Evolutionary conservation across 2,888 invertebrate species (phyloP).

Genomic region (Argynnis bischoffii): DNA sequence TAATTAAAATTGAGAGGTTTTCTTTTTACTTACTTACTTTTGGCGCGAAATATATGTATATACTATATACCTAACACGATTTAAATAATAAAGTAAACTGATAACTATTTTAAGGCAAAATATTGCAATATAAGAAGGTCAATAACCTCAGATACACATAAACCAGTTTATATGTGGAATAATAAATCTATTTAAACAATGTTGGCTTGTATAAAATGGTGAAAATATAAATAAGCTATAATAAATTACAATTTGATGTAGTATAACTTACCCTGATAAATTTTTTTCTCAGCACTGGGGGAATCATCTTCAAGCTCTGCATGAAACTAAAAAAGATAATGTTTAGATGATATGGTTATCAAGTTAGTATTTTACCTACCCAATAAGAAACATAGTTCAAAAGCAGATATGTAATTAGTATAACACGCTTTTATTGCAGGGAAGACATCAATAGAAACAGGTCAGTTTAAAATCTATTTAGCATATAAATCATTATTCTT

Average conservation of each 20-base stretch:
- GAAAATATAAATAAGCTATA: constrained; percentile 1
- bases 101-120: constrained; percentile 15
- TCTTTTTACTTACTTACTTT: no score
- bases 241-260: not conserved
- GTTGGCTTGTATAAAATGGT: not conserved
- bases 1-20: no score
- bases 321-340: constrained; percentile 82
- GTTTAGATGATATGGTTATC: not conserved
- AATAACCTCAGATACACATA: constrained; percentile 14
- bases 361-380: not conserved
- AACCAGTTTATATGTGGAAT: constrained; percentile 22
- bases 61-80: no score
- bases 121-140: constrained; percentile 9
- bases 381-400: no score
- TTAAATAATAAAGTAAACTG: no score
- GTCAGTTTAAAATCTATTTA: no score
- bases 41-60: no score
- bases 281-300: constrained; percentile 50
- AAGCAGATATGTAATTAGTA: no score
- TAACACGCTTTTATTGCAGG: not conserved
- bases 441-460: no score
- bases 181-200: constrained; percentile 21
- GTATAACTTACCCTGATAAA: constrained; percentile 55
- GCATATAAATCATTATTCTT: no score
- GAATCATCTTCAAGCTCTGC: constrained; percentile 83